A percentile compares a stretch with the other conserved stretches of the same genome.
These are phyloP conservation scores for Vulpes ferrilata DNA, from an alignment of 2,113 vertebrate species.

Conservation along the genomic window DNA sequence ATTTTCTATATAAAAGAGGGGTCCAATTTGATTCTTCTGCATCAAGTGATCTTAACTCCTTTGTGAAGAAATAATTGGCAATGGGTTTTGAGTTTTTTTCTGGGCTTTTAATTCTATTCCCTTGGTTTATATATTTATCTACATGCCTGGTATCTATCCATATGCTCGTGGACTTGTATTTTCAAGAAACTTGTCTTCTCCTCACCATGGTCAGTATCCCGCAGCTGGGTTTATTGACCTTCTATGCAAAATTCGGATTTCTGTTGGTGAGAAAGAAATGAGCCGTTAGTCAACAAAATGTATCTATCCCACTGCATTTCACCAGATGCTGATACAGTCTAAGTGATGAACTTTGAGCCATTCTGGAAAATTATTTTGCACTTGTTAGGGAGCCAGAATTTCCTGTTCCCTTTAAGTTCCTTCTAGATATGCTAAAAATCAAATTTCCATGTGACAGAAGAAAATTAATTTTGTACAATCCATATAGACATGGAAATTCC, in stretches of 20 bases:
- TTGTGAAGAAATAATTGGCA: neutral
- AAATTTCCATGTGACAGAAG: neutral
- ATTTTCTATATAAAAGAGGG: neutral
- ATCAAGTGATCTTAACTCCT: neutral
- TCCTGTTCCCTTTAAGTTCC: neutral
- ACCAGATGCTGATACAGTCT: neutral
- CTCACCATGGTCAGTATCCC: neutral
- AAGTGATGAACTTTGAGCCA: neutral
- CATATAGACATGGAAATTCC: neutral
- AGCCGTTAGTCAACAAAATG: neutral
- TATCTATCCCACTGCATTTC: neutral
- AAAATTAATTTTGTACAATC: neutral
- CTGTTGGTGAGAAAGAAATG: slow-evolving; percentile 25
- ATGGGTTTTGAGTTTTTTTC: neutral
- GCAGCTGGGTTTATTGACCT: neutral
- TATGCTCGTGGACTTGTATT: neutral
- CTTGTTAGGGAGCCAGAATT: neutral
- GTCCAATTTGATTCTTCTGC: neutral
- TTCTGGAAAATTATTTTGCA: neutral
- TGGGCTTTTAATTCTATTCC: neutral
- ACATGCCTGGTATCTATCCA: neutral
- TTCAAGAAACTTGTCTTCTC: neutral
- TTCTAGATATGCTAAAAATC: neutral
- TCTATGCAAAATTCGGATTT: neutral
- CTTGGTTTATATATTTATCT: neutral